Percentiles rank a stretch among this genome's conserved stretches.
phyloP scores from a whole-genome alignment of 2,113 vertebrate species.

The Ochotona princeps region DNA sequence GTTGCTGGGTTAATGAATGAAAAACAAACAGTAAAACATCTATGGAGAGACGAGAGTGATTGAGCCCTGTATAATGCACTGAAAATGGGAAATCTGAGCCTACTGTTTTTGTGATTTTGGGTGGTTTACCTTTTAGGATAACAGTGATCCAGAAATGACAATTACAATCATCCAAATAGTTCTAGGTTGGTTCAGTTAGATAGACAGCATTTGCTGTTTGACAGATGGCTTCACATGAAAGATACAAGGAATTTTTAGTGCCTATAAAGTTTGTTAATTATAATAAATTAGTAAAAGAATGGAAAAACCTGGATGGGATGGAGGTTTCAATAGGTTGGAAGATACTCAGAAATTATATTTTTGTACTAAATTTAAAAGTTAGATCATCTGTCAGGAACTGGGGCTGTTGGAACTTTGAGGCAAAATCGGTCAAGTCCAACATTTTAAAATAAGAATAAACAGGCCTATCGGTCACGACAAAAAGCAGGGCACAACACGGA shows the following conservation, averaged over 20 bases:
- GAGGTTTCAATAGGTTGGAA: neutral
- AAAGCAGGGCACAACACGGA: no score
- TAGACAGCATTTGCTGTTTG: neutral
- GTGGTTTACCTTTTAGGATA: neutral
- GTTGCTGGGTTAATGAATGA: neutral
- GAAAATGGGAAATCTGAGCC: accelerated
- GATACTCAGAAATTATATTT: neutral
- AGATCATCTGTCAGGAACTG: neutral
- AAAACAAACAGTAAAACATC: neutral
- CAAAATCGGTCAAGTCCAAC: neutral
- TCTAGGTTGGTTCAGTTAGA: neutral
- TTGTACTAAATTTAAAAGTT: neutral
- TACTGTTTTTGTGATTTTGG: neutral
- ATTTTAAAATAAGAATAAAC: neutral
- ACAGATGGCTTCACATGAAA: neutral
- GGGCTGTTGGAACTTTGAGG: neutral
- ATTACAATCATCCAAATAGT: neutral
- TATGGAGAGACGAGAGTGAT: neutral
- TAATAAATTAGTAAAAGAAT: neutral
- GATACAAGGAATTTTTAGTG: neutral
- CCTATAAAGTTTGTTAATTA: neutral
- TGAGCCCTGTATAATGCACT: neutral
- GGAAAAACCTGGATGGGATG: neutral
- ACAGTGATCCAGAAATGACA: neutral
- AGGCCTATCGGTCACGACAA: no score